Conservation (phyloP, 2,113 vertebrate species). For the Brevimyrus niger region DNA sequence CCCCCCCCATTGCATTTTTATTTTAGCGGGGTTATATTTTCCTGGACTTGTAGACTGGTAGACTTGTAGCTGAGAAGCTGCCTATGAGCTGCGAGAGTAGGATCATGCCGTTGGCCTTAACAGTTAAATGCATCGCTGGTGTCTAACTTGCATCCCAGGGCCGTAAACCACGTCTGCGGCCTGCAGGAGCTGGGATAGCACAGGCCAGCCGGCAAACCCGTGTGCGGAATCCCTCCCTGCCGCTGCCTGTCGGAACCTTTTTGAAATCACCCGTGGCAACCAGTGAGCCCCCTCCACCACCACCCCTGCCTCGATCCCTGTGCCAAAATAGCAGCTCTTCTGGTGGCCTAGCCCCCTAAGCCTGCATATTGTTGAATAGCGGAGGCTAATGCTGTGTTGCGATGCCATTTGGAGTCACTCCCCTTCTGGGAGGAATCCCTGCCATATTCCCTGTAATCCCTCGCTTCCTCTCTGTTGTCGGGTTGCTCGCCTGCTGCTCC, state of each 20-base stretch:
- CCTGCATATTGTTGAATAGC: conserved; percentile 45
- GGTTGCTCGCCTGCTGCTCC: conserved; percentile 61
- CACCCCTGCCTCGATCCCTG: not conserved
- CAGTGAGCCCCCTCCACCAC: not conserved
- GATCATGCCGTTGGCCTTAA: not conserved
- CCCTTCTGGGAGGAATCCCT: conserved; percentile 43
- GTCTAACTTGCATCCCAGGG: not conserved
- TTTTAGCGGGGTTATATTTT: not conserved
- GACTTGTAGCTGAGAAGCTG: not conserved
- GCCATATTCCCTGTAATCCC: conserved; percentile 63
- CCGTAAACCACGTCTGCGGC: not conserved
- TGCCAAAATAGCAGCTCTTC: conserved; percentile 12
- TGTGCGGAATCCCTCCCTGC: not conserved
- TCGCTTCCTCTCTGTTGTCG: conserved; percentile 52
- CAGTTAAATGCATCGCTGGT: not conserved
- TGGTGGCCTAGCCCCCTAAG: conserved; percentile 17
- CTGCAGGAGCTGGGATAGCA: not conserved
- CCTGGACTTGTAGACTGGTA: too few relatives aligned
- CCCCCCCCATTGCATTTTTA: not conserved
- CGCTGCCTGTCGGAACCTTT: not conserved
- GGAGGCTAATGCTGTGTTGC: conserved; percentile 55
- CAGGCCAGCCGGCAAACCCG: not conserved
- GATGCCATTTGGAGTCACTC: conserved; percentile 57
- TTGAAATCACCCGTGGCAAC: conserved; percentile 5
- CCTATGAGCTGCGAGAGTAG: not conserved